Percentiles rank a stretch among this genome's conserved stretches.
Evolutionary conservation across 2,113 vertebrate genomes (phyloP).

Genomic region (Ceyx melanurus): DNA sequence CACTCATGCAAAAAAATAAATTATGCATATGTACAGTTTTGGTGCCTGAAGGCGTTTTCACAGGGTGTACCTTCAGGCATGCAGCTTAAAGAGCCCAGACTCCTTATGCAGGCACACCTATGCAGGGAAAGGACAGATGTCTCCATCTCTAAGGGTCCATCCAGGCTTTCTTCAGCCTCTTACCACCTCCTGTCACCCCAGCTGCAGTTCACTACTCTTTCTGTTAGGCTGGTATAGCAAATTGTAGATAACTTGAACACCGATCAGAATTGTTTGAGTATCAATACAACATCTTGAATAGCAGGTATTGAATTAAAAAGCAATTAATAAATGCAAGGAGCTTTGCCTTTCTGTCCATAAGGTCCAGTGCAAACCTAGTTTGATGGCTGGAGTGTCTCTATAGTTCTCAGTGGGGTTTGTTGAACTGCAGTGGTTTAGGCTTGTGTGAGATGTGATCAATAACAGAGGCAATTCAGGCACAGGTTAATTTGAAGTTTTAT

Average conservation of each 20-base stretch:
- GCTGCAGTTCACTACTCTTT: neutral
- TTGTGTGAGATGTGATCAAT: neutral
- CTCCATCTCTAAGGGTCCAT: neutral
- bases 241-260: neutral
- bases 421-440: neutral
- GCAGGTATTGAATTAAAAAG: neutral
- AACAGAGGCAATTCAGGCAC: neutral
- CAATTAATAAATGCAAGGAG: too few species aligned
- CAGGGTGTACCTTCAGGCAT: neutral
- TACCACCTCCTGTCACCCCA: neutral
- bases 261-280: neutral
- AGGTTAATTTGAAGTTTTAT: neutral
- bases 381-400: neutral
- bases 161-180: neutral
- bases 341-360: neutral
- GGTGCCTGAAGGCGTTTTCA: neutral
- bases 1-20: neutral
- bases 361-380: neutral
- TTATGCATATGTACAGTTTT: neutral
- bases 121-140: neutral
- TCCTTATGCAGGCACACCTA: neutral
- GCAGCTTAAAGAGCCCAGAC: neutral
- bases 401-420: neutral
- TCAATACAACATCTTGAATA: neutral
- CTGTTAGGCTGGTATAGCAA: neutral